Evolutionary conservation across 2,797 vertebrate species (phyloP).

Genomic region (Oreochromis mossambicus): DNA sequence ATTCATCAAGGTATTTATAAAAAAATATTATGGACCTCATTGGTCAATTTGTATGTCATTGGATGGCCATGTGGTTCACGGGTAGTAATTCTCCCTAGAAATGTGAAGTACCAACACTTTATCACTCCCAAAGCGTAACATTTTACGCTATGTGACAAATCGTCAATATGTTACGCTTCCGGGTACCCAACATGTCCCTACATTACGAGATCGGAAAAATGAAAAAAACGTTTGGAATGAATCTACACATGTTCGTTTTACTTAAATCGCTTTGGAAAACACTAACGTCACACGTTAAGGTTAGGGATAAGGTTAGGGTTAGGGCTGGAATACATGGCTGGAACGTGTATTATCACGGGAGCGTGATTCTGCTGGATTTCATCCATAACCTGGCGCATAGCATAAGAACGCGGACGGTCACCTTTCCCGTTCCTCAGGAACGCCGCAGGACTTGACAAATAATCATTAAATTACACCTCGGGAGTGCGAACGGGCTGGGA

Average conservation of each 20-base stretch:
- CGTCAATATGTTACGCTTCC: background rate
- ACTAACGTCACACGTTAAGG: rapidly evolving
- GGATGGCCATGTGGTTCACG: background rate
- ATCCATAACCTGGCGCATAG: rapidly evolving
- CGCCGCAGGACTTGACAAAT: background rate
- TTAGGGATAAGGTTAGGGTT: background rate
- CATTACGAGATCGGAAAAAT: background rate
- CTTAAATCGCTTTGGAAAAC: background rate
- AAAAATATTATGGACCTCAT: background rate
- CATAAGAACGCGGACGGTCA: rapidly evolving
- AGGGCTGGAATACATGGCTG: background rate
- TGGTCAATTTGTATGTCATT: background rate
- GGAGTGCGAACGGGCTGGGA: background rate
- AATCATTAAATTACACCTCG: background rate
- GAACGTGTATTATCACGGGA: rapidly evolving
- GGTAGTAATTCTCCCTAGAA: background rate
- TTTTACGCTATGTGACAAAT: background rate
- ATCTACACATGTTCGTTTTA: background rate
- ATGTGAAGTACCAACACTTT: background rate
- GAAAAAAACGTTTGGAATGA: background rate
- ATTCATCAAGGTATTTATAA: background rate
- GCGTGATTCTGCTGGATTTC: background rate
- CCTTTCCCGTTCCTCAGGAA: background rate
- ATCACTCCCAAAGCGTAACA: background rate
- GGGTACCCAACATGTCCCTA: rapidly evolving